Evolutionary conservation across 2,113 vertebrate species (phyloP).

Genomic region (Xerus inauris): DNA sequence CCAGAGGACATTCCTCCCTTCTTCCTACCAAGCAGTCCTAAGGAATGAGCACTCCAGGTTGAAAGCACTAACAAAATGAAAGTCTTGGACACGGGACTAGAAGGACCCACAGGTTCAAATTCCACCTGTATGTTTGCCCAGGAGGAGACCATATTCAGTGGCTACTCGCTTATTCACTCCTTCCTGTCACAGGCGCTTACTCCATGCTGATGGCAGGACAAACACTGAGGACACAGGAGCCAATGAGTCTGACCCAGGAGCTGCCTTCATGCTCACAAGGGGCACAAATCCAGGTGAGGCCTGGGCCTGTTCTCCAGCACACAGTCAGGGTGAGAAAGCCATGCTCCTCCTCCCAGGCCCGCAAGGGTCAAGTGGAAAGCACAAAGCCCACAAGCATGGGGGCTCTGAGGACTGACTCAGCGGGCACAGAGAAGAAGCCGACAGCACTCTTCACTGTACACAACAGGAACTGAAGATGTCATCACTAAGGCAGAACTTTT

Average conservation of each 20-base stretch:
- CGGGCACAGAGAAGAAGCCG: background rate
- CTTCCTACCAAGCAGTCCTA: background rate
- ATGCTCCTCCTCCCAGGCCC: background rate
- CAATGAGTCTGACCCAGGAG: background rate
- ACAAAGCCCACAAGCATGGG: accelerated
- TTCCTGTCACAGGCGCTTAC: background rate
- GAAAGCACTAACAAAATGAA: background rate
- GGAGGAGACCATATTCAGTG: background rate
- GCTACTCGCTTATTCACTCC: background rate
- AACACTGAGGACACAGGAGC: background rate
- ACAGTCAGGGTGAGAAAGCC: background rate
- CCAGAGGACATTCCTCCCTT: background rate
- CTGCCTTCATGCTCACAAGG: background rate
- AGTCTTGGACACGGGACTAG: background rate
- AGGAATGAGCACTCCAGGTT: background rate
- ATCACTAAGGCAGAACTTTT: background rate
- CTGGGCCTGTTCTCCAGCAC: no score
- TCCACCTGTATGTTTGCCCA: background rate
- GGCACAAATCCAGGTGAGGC: accelerated
- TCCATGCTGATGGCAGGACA: background rate
- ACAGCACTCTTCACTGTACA: background rate
- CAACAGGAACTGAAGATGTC: background rate
- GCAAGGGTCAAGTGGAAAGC: background rate
- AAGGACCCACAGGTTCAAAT: background rate
- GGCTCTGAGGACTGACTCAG: background rate